Conservation (phyloP, 2,113 vertebrate genomes). For the Mesoclemmys tuberculata region DNA sequence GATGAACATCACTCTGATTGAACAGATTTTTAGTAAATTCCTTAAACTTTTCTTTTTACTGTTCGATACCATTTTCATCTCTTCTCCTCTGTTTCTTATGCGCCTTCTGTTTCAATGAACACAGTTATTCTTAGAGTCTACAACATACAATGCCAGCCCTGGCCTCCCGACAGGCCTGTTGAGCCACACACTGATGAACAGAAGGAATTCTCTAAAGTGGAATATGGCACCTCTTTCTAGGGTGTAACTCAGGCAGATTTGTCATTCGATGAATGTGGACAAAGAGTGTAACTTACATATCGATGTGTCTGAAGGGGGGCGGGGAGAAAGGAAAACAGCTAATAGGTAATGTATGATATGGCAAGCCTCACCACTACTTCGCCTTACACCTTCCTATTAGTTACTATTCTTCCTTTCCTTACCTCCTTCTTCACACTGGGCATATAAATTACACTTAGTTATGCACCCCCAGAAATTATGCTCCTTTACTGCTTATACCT, state of each 20-base stretch:
- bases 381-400: background rate
- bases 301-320: conserved; percentile 20
- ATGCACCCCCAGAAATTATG: background rate
- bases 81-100: conserved; percentile 40
- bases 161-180: conserved; percentile 18
- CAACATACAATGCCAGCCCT: background rate
- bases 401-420: background rate
- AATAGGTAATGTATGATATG: background rate
- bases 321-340: background rate
- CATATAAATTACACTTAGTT: background rate
- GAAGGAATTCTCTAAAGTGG: conserved; percentile 45
- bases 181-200: conserved; percentile 41
- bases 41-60: background rate
- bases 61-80: conserved; percentile 41
- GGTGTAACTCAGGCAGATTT: conserved; percentile 30
- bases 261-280: conserved; percentile 35
- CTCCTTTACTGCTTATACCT: background rate
- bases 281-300: background rate
- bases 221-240: conserved; percentile 9
- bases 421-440: background rate
- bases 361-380: background rate
- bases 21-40: conserved; percentile 9
- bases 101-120: conserved; percentile 45
- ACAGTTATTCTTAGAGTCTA: conserved; percentile 44
- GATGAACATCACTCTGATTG: conserved; percentile 51